Conservation (phyloP, 1,140 invertebrate genomes). For the Armadillidium nasatum region DNA sequence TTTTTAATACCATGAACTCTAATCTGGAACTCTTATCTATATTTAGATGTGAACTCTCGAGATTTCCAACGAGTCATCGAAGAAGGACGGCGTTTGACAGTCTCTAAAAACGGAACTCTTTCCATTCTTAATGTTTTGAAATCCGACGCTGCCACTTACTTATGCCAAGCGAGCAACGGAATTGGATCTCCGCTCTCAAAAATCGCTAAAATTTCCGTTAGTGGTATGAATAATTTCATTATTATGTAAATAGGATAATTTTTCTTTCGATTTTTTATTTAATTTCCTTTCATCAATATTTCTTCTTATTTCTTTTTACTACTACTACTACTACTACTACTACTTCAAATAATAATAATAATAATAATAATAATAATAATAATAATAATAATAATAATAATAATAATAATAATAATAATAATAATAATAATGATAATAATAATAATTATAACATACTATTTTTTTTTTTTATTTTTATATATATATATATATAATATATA, state of each 20-base stretch:
- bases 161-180: constrained; percentile 24
- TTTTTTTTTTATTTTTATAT: background rate
- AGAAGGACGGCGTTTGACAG: background rate
- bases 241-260: background rate
- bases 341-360: too few relatives aligned
- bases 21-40: background rate
- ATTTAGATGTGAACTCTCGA: background rate
- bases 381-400: background rate
- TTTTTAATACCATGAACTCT: background rate
- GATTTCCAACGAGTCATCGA: background rate
- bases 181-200: background rate
- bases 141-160: constrained; percentile 17
- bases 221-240: background rate
- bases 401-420: background rate
- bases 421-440: background rate
- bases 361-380: background rate
- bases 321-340: background rate
- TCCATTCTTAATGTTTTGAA: constrained; percentile 9
- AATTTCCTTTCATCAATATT: background rate
- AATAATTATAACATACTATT: background rate
- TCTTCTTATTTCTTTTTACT: background rate
- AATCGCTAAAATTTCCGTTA: background rate
- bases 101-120: constrained; percentile 19
- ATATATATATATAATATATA: too few relatives aligned
- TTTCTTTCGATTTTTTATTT: background rate